Evolutionary conservation across 2,113 vertebrate species (phyloP).

Genomic region (Erpornis zantholeuca): DNA sequence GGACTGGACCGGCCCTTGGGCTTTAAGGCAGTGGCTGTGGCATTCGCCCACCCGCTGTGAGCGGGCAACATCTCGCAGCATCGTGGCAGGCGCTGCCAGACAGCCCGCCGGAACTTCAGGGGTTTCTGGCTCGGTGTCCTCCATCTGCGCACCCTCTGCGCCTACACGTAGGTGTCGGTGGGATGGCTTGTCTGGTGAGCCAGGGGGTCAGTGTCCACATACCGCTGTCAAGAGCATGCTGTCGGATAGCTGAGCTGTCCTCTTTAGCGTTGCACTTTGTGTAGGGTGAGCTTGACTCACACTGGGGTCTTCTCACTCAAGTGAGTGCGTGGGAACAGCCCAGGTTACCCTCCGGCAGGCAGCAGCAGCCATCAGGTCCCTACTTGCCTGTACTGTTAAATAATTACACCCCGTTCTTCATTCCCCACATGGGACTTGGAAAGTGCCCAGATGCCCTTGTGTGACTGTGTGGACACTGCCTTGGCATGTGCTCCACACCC

Average conservation of each 20-base stretch:
- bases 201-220: fast-evolving
- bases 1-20: fast-evolving
- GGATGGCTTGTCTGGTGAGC: not conserved
- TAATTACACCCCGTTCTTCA: fast-evolving
- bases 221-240: fast-evolving
- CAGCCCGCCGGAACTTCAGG: not conserved
- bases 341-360: fast-evolving
- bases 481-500: fast-evolving
- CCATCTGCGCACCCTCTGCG: fast-evolving
- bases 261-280: fast-evolving
- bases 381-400: fast-evolving
- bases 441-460: fast-evolving
- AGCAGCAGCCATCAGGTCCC: not conserved
- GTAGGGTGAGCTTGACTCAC: not conserved
- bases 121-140: not conserved
- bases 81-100: not conserved
- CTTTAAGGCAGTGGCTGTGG: not conserved
- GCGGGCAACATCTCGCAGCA: not conserved
- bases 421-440: not conserved
- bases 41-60: fast-evolving
- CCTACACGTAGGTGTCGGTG: fast-evolving
- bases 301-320: fast-evolving
- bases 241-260: fast-evolving
- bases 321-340: not conserved
- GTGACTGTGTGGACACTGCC: fast-evolving